phyloP scores from a whole-genome alignment of 2,888 invertebrate species.

The Ochlodes sylvanus region DNA sequence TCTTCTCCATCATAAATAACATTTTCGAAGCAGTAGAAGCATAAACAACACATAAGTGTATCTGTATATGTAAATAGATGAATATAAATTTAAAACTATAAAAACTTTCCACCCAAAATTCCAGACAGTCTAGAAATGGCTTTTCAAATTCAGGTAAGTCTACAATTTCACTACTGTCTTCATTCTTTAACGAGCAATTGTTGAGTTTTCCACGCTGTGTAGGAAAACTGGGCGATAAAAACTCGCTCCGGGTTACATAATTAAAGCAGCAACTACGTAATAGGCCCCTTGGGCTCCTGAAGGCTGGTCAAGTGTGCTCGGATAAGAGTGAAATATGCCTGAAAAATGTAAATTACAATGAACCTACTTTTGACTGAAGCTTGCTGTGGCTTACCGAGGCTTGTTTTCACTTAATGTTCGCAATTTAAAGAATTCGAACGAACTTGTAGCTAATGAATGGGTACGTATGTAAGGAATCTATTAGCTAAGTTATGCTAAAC shows the following conservation, averaged over 20 bases:
- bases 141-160: neutral
- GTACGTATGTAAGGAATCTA: neutral
- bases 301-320: conserved; percentile 31
- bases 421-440: neutral
- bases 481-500: no score
- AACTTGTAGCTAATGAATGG: neutral
- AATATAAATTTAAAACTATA: no score
- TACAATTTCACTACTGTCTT: conserved; percentile 8
- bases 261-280: conserved; percentile 31
- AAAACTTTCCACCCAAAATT: no score
- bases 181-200: conserved; percentile 21
- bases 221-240: conserved; percentile 17
- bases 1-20: no score
- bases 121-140: neutral
- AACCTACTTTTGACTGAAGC: conserved; percentile 14
- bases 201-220: conserved; percentile 10
- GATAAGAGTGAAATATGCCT: conserved; percentile 30
- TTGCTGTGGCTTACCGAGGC: neutral
- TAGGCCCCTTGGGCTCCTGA: conserved; percentile 29
- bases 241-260: conserved; percentile 29
- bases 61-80: no score
- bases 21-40: no score
- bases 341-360: conserved; percentile 23
- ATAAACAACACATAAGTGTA: no score
- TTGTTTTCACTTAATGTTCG: neutral